phyloP scores from a whole-genome alignment of 2,797 vertebrate species.

The Malacoctenus gilli region DNA sequence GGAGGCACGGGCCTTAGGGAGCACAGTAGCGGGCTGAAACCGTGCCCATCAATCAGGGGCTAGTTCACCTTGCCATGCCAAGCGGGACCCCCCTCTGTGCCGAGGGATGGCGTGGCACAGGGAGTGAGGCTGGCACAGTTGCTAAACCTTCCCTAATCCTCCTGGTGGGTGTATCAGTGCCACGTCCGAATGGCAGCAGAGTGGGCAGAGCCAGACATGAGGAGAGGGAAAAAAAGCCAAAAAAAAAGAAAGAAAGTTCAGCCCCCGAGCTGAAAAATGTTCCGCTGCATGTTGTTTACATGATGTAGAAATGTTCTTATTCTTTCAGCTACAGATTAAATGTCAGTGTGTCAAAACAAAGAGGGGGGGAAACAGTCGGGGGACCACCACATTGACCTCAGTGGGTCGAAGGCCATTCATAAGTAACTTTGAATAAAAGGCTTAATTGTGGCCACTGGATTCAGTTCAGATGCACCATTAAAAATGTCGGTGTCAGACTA shows the following conservation, averaged over 20 bases:
- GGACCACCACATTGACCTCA: not conserved
- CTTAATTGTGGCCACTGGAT: no score
- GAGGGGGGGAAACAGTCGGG: not conserved
- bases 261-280: conserved; percentile 46
- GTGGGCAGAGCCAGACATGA: conserved; percentile 50
- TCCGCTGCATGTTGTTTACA: conserved; percentile 48
- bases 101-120: conserved; percentile 73
- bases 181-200: conserved; percentile 62
- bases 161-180: conserved; percentile 73
- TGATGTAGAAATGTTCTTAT: conserved; percentile 33
- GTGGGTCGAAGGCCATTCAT: not conserved
- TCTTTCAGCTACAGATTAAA: conserved; percentile 12
- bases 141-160: conserved; percentile 78
- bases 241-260: conserved; percentile 66
- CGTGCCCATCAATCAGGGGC: conserved; percentile 85
- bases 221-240: no score
- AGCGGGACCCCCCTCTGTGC: conserved; percentile 75
- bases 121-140: conserved; percentile 70
- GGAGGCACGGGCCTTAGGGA: conserved; percentile 76
- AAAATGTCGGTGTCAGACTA: no score
- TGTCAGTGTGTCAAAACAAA: conserved; percentile 8
- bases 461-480: no score
- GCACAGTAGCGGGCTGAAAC: conserved; percentile 77
- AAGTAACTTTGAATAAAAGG: no score
- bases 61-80: conserved; percentile 84